These are phyloP conservation scores for Noctuana brunneofusca DNA, from an alignment of 2,888 invertebrate genomes.

Conservation along the genomic window DNA sequence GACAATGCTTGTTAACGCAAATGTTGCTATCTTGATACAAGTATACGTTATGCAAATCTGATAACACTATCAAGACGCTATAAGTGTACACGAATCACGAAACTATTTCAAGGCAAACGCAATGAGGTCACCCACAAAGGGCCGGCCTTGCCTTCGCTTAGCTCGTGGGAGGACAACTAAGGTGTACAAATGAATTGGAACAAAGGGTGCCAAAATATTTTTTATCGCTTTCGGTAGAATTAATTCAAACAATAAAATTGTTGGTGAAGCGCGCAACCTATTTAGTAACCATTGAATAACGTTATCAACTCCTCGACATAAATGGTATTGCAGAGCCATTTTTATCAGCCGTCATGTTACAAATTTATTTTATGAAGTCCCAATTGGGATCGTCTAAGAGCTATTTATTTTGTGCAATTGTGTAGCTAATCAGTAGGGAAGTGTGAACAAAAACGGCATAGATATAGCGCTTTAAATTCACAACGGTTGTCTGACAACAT, in stretches of 20 bases:
- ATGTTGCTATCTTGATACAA: too few relatives aligned
- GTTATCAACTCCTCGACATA: background rate
- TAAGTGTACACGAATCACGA: slow-evolving; percentile 65
- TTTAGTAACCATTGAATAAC: background rate
- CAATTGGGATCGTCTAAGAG: slow-evolving; percentile 24
- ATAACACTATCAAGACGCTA: too few relatives aligned
- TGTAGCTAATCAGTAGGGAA: slow-evolving; percentile 20
- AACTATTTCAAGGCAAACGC: slow-evolving; percentile 79
- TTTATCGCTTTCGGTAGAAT: background rate
- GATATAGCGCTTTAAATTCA: slow-evolving; percentile 48
- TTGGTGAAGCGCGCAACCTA: background rate
- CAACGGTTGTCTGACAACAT: slow-evolving; percentile 68
- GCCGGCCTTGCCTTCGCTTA: slow-evolving; percentile 72
- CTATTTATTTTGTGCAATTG: slow-evolving; percentile 27
- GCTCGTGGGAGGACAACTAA: slow-evolving; percentile 63
- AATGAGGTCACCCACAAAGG: slow-evolving; percentile 78
- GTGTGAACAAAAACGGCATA: slow-evolving; percentile 25
- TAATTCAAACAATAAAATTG: background rate
- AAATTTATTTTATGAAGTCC: slow-evolving; percentile 23
- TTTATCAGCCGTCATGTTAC: slow-evolving; percentile 10
- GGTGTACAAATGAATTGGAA: slow-evolving; percentile 32
- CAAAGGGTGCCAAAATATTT: slow-evolving; percentile 16
- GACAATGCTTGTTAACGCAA: too few relatives aligned
- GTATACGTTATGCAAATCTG: too few relatives aligned
- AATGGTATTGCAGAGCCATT: background rate